phyloP scores from a whole-genome alignment of 2,113 vertebrate species.

The Istiophorus platypterus region DNA sequence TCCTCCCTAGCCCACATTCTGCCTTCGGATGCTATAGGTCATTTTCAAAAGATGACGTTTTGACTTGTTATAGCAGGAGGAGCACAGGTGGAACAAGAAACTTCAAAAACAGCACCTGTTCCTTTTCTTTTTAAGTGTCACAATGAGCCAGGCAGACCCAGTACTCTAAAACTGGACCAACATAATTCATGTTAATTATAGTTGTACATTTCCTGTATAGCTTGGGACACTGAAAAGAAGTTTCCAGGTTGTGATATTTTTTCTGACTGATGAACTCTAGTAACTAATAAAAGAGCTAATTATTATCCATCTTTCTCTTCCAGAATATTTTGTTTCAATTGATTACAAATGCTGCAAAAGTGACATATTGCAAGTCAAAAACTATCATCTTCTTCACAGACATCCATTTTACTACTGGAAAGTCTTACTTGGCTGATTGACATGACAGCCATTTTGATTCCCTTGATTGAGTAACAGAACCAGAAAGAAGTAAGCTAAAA shows the following conservation, averaged over 20 bases:
- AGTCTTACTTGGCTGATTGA: no score
- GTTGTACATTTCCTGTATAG: background rate
- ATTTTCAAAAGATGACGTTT: background rate
- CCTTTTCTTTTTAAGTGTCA: background rate
- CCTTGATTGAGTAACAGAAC: background rate
- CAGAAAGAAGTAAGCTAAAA: background rate
- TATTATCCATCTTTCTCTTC: background rate
- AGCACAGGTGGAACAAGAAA: background rate
- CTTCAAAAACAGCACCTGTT: background rate
- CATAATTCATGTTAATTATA: background rate
- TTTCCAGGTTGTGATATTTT: background rate
- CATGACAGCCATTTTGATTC: no score
- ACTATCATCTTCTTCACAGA: background rate
- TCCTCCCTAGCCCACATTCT: constrained; percentile 12
- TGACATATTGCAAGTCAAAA: background rate
- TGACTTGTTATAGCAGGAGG: background rate
- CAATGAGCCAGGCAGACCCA: background rate
- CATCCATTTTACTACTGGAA: background rate
- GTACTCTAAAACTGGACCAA: background rate
- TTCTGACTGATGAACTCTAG: background rate
- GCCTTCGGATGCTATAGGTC: background rate
- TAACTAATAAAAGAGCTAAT: background rate
- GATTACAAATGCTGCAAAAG: background rate
- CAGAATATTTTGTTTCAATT: background rate
- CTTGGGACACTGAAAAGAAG: background rate